phyloP scores from a whole-genome alignment of 1,140 invertebrate genomes.

The Camponotus vicinus region DNA sequence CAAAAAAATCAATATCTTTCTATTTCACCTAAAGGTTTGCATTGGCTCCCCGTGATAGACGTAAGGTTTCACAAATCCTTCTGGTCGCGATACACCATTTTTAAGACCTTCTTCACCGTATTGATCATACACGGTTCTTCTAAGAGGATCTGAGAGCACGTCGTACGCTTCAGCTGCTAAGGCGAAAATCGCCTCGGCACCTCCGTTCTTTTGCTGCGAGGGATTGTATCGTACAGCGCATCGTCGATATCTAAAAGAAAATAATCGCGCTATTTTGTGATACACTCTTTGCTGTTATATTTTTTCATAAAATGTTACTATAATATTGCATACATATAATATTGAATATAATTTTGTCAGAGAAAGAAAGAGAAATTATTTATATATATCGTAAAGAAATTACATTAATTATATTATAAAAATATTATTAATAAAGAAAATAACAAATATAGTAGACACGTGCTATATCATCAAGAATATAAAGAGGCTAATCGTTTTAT shows the following conservation, averaged over 20 bases:
- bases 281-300: not conserved
- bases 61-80: constrained; percentile 90
- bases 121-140: constrained; percentile 94
- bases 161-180: constrained; percentile 92
- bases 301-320: not conserved
- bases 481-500: not conserved
- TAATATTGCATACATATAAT: not conserved
- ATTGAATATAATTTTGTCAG: too few species aligned
- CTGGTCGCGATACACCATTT: constrained; percentile 89
- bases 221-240: constrained; percentile 90
- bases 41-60: constrained; percentile 94
- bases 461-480: not conserved
- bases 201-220: constrained; percentile 68
- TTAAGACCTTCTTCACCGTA: constrained; percentile 96
- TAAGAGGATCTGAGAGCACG: constrained; percentile 90
- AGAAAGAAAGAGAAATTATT: not conserved
- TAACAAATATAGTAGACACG: not conserved
- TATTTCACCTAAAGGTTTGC: constrained; percentile 89
- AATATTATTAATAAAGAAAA: not conserved
- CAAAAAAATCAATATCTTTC: constrained; percentile 1
- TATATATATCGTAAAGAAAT: constrained; percentile 2
- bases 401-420: not conserved
- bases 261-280: constrained; percentile 28
- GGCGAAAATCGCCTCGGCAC: constrained; percentile 75
- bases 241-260: constrained; percentile 86